Evolutionary conservation across 2,888 invertebrate genomes (phyloP).

Genomic region (Melinaea marsaeus): DNA sequence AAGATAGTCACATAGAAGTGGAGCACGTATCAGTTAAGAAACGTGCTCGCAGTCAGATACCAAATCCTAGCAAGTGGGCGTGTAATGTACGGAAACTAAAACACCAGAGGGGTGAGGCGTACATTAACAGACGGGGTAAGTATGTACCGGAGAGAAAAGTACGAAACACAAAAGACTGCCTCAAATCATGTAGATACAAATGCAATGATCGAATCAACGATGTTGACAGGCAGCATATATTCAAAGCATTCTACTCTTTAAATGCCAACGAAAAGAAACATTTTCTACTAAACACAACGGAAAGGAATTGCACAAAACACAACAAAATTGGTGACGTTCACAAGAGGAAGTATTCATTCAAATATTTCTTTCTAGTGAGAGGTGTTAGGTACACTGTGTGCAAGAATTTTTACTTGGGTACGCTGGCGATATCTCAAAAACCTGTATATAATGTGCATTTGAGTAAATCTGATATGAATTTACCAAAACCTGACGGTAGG

Average conservation of each 20-base stretch:
- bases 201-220: slow-evolving; percentile 64
- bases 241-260: slow-evolving; percentile 66
- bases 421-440: slow-evolving; percentile 68
- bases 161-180: slow-evolving; percentile 62
- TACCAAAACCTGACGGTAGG: slow-evolving; percentile 68
- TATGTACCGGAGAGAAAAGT: slow-evolving; percentile 60
- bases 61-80: slow-evolving; percentile 65
- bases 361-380: slow-evolving; percentile 64
- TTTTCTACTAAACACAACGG: slow-evolving; percentile 66
- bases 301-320: slow-evolving; percentile 54
- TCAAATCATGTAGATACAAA: slow-evolving; percentile 62
- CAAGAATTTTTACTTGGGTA: slow-evolving; percentile 70
- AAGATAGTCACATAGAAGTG: slow-evolving; percentile 31
- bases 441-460: slow-evolving; percentile 70
- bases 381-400: slow-evolving; percentile 60
- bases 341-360: slow-evolving; percentile 61
- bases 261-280: slow-evolving; percentile 67
- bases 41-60: slow-evolving; percentile 46
- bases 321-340: slow-evolving; percentile 40
- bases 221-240: slow-evolving; percentile 60
- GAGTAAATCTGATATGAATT: slow-evolving; percentile 64
- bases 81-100: slow-evolving; percentile 64
- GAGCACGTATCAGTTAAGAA: slow-evolving; percentile 37
- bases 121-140: slow-evolving; percentile 64
- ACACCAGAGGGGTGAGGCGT: slow-evolving; percentile 68